A percentile compares a stretch with the other conserved stretches of the same genome.
phyloP scores from a whole-genome alignment of 2,113 vertebrate species.

The Hemicordylus capensis region DNA sequence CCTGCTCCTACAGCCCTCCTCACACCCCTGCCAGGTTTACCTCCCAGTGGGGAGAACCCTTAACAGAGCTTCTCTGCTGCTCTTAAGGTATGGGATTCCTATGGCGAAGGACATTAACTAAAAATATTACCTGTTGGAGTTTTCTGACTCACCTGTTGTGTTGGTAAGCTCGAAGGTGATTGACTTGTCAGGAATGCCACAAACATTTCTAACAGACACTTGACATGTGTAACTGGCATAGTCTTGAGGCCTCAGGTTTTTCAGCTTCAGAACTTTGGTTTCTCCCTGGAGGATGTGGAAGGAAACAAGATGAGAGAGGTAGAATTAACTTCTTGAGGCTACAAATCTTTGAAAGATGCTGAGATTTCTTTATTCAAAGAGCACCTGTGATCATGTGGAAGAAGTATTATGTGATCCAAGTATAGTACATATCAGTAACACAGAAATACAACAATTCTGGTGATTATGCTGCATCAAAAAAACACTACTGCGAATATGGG shows the following conservation, averaged over 20 bases:
- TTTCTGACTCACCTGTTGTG: constrained; percentile 83
- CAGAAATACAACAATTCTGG: not conserved
- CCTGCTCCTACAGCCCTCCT: not conserved
- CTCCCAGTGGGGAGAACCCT: not conserved
- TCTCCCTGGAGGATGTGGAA: constrained; percentile 82
- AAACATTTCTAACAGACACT: constrained; percentile 96
- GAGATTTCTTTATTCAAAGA: not conserved
- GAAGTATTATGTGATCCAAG: not conserved
- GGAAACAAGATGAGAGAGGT: constrained; percentile 9
- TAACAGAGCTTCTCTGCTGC: not conserved
- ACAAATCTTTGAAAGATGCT: not conserved
- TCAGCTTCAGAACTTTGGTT: constrained; percentile 97
- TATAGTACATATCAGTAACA: not conserved
- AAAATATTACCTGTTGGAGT: not conserved
- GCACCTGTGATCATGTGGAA: too few relatives aligned
- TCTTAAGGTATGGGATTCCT: not conserved
- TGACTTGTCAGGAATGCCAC: constrained; percentile 92
- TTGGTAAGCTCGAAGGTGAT: constrained; percentile 95
- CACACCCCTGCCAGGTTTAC: not conserved
- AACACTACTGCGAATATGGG: not conserved
- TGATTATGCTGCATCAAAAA: not conserved
- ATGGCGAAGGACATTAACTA: not conserved
- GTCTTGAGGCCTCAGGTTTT: constrained; percentile 93
- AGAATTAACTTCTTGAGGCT: not conserved
- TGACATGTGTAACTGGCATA: constrained; percentile 96